These are phyloP conservation scores for Lamellibrachia columna DNA, from an alignment of 2,888 invertebrate genomes.

Conservation along the genomic window DNA sequence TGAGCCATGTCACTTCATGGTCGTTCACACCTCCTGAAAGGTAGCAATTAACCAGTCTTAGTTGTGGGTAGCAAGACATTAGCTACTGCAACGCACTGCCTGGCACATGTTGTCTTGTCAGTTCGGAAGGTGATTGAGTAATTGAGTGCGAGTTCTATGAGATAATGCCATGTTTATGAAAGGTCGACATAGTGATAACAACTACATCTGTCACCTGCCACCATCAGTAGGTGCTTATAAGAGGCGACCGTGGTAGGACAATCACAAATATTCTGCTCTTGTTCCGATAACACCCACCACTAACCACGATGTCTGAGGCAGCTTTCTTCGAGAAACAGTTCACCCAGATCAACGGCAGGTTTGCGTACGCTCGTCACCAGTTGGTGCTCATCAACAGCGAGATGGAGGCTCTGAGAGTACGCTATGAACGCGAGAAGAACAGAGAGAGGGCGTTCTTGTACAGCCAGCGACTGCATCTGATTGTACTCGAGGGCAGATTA, in stretches of 20 bases:
- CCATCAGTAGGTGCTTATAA: background rate
- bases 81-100: background rate
- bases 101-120: background rate
- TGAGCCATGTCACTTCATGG: too few species aligned
- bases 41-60: too few species aligned
- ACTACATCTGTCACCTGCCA: background rate
- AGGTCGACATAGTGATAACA: background rate
- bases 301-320: background rate
- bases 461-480: conserved; percentile 9
- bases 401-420: background rate
- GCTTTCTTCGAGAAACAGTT: conserved; percentile 12
- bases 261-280: background rate
- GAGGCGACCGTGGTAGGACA: background rate
- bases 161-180: background rate
- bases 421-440: background rate
- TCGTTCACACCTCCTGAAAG: too few species aligned
- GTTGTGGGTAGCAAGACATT: background rate
- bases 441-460: background rate
- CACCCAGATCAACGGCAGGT: background rate
- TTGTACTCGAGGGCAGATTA: background rate
- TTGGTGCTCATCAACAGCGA: background rate
- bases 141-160: background rate
- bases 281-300: background rate
- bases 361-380: background rate
- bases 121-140: background rate